phyloP scores from a whole-genome alignment of 2,888 invertebrate species.

The Anagyrus pseudococci region DNA sequence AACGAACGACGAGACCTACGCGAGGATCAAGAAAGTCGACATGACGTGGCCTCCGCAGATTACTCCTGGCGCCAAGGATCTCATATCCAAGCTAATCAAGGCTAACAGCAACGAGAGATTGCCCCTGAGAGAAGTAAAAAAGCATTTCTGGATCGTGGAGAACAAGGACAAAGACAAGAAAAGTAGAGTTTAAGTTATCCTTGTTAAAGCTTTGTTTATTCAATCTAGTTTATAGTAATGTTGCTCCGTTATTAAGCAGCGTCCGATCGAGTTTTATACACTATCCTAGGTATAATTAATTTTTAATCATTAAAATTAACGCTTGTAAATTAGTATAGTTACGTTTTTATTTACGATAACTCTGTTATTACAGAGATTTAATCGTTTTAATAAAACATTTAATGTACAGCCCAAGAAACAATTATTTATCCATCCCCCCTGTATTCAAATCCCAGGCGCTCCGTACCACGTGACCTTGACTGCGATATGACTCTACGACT shows the following conservation, averaged over 20 bases:
- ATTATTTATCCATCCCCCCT: too few relatives aligned
- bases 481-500: too few relatives aligned
- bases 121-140: constrained; percentile 39
- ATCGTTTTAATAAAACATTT: too few relatives aligned
- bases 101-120: constrained; percentile 40
- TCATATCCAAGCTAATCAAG: constrained; percentile 69
- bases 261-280: too few relatives aligned
- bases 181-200: background rate
- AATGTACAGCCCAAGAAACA: too few relatives aligned
- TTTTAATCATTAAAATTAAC: too few relatives aligned
- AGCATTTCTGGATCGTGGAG: constrained; percentile 41
- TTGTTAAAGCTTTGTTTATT: background rate
- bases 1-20: background rate
- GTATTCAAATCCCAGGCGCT: too few relatives aligned
- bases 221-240: background rate
- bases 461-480: too few relatives aligned
- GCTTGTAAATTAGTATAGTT: background rate
- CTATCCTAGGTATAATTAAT: too few relatives aligned
- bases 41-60: constrained; percentile 77
- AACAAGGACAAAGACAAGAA: constrained; percentile 30
- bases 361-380: too few relatives aligned
- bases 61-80: constrained; percentile 75
- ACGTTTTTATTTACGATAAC: background rate
- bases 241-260: background rate
- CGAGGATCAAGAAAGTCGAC: constrained; percentile 74